Conservation (phyloP, 2,797 vertebrate genomes). For the Melanotaenia pygmaea region DNA sequence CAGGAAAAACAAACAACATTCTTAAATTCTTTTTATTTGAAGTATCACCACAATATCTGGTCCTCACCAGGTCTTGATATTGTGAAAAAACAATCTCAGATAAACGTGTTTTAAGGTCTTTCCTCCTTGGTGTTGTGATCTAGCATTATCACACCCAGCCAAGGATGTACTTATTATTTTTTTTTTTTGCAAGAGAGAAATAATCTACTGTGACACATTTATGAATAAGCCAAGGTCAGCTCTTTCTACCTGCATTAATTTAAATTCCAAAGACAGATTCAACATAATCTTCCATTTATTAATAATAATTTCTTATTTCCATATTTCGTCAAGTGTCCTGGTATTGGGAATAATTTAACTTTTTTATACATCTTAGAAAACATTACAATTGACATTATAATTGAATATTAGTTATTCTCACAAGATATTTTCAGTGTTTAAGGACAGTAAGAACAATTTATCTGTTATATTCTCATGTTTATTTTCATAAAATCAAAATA, state of each 20-base stretch:
- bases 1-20: neutral
- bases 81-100: neutral
- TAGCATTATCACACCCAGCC: no score
- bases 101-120: neutral
- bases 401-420: slow-evolving; percentile 35
- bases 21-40: neutral
- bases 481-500: slow-evolving; percentile 19
- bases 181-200: neutral
- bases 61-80: neutral
- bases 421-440: slow-evolving; percentile 12
- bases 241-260: slow-evolving; percentile 32
- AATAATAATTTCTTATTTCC: slow-evolving; percentile 33
- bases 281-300: slow-evolving; percentile 29
- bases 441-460: neutral
- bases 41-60: no score
- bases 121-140: no score
- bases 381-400: slow-evolving; percentile 1
- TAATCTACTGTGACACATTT: slow-evolving; percentile 1
- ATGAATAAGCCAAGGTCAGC: neutral
- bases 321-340: slow-evolving; percentile 21
- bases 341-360: slow-evolving; percentile 7
- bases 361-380: slow-evolving; percentile 21
- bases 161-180: no score
- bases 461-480: neutral
- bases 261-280: slow-evolving; percentile 23